Evolutionary conservation across 2,888 invertebrate genomes (phyloP).

Genomic region (Hypomecis punctinalis): DNA sequence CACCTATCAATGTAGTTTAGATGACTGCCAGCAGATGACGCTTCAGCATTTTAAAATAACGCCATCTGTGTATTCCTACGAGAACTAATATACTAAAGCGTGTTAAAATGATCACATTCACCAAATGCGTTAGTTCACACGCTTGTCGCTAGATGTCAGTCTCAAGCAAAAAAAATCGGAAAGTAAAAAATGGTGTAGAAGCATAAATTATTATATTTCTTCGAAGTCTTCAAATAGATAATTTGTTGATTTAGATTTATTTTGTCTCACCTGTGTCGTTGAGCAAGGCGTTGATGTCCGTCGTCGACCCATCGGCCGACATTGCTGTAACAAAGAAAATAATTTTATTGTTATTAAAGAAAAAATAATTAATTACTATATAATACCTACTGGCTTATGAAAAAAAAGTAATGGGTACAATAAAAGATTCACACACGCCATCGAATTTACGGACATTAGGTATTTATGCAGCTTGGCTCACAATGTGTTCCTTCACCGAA

Average conservation of each 20-base stretch:
- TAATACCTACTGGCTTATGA: no score
- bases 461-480: no score
- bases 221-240: neutral
- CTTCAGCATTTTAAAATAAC: constrained; percentile 4
- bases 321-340: constrained; percentile 83
- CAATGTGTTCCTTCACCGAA: no score
- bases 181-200: no score
- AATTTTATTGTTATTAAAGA: neutral
- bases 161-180: no score
- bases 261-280: constrained; percentile 86
- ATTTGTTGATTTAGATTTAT: no score
- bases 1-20: neutral
- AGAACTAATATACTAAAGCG: constrained; percentile 8
- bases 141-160: constrained; percentile 16
- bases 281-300: constrained; percentile 86
- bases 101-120: neutral
- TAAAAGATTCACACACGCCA: no score
- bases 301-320: constrained; percentile 87
- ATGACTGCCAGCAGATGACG: constrained; percentile 43
- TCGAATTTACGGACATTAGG: no score
- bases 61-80: constrained; percentile 21
- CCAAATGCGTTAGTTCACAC: neutral
- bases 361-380: no score
- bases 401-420: no score
- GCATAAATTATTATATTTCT: no score